Evolutionary conservation across 1,140 invertebrate species (phyloP), one percentile per base, ranked within the genome.

Genomic region (Wasmannia auropunctata): DNA sequence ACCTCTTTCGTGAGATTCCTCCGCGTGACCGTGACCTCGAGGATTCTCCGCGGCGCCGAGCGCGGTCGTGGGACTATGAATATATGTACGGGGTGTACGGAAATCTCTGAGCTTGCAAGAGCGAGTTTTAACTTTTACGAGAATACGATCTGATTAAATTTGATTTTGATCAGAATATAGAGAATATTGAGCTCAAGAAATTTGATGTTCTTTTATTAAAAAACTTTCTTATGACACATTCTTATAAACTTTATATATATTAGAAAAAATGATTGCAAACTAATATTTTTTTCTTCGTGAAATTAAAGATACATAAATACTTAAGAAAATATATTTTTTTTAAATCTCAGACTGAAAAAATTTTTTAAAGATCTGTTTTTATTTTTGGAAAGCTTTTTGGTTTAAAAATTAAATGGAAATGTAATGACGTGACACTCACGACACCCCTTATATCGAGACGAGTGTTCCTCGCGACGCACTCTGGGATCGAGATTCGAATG

Each of bases 11-110:
- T 34, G 86, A 88, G 86, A 88, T 74, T 37, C 25, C 37, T 62
- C n/a, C n/a, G n/a, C 34, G 51, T 86, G 89, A 91, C 89, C 89
- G 79, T 91, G 89, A 91, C 89, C 89, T 91, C 89, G 89, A 90
- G 86, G 74, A 85, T 83, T 60, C 80, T 58, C 14, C 76, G 67
- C 70, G 25, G 65, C n/a, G 43, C 6, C 70, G n/a, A 25, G 49
- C 25, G 49, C 22, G 43, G 51, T 65, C 40, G 79, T 56, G 88
- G 67, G 54, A n/a, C 11, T 40, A 79, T 31, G 77, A 56, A 43
- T 56, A 43, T 56, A 28, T 25, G 65, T 84, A 81, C 49, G 56
- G 76, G 34, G 74, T 63, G 70, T 84, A 31, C 49, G 14, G 37
- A 75, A 56, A 34, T 19, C 49, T 25, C 5, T n/a, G 40, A 72